phyloP scores from a whole-genome alignment of 2,888 invertebrate species.

The Arctia plantaginis region DNA sequence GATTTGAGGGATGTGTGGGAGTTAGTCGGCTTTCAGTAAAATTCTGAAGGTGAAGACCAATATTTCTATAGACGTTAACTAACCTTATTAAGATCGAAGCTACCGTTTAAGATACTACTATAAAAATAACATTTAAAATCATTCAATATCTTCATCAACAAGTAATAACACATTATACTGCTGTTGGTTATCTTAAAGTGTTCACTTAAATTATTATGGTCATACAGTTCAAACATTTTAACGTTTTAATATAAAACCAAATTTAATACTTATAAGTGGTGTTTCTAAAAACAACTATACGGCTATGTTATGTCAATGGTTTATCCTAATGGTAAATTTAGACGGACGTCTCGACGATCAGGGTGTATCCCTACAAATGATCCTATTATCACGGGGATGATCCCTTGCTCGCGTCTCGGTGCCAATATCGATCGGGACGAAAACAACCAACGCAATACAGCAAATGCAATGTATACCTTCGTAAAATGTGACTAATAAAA shows the following conservation, averaged over 20 bases:
- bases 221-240: conserved; percentile 12
- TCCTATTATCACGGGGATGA: conserved; percentile 71
- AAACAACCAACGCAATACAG: conserved; percentile 39
- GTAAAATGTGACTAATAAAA: conserved; percentile 23
- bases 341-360: conserved; percentile 57
- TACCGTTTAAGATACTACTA: conserved; percentile 3
- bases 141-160: conserved; percentile 15
- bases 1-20: background rate
- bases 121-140: conserved; percentile 16
- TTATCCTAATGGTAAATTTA: conserved; percentile 45
- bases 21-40: background rate
- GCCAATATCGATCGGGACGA: conserved; percentile 66
- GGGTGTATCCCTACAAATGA: conserved; percentile 71
- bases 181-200: conserved; percentile 4
- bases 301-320: conserved; percentile 18
- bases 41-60: background rate
- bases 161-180: conserved; percentile 15
- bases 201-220: conserved; percentile 12
- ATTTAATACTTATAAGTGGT: background rate
- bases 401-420: conserved; percentile 65
- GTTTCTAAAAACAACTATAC: conserved; percentile 3
- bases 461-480: conserved; percentile 24
- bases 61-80: conserved; percentile 2
- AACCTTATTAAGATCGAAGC: conserved; percentile 13
- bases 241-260: conserved; percentile 3